Evolutionary conservation across 2,113 vertebrate species (phyloP).

Genomic region (Protobothrops mucrosquamatus): DNA sequence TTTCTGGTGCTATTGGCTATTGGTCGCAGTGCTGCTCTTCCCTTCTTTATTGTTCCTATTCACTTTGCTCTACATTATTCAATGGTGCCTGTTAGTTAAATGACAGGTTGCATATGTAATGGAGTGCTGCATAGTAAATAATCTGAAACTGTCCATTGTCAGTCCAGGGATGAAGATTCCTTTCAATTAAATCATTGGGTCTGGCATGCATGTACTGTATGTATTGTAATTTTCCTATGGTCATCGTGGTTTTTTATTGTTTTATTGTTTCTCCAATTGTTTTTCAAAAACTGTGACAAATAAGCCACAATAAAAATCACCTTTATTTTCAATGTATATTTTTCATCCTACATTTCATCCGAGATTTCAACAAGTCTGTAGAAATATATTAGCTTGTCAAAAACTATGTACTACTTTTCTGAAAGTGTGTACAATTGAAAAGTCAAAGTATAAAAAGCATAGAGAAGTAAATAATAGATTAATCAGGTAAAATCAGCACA

Average conservation of each 20-base stretch:
- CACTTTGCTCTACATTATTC: background rate
- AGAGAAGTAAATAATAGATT: slow-evolving; percentile 3
- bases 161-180: background rate
- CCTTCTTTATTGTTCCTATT: background rate
- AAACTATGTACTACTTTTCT: background rate
- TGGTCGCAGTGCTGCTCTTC: background rate
- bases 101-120: background rate
- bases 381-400: background rate
- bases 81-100: background rate
- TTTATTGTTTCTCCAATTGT: background rate
- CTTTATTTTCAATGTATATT: background rate
- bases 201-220: too few relatives aligned
- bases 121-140: background rate
- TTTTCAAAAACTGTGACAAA: background rate
- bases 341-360: background rate
- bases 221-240: background rate
- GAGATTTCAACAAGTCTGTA: background rate
- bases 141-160: background rate
- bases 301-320: background rate
- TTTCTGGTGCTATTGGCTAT: background rate
- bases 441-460: background rate
- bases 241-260: background rate
- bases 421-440: background rate
- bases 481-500: slow-evolving; percentile 41
- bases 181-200: background rate